Evolutionary conservation across 2,888 invertebrate genomes (phyloP).

Genomic region (Ophonus ardosiacus): DNA sequence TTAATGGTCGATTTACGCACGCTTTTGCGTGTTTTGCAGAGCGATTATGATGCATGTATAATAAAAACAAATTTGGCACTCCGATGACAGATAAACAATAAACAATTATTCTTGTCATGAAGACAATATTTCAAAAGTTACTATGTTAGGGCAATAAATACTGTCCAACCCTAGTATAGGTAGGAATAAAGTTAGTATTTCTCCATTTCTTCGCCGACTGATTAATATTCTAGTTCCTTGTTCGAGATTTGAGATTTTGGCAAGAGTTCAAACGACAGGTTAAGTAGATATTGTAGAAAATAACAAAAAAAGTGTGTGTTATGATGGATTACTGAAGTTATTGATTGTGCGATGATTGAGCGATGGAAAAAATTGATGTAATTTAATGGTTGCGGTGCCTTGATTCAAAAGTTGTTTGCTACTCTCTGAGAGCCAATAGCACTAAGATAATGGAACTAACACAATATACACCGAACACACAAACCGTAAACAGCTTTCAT

Average conservation of each 20-base stretch:
- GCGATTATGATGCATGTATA: too few relatives aligned
- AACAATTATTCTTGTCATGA: too few relatives aligned
- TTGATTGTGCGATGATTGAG: constrained; percentile 39
- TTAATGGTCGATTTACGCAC: too few relatives aligned
- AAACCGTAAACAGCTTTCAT: background rate
- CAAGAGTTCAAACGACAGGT: constrained; percentile 45
- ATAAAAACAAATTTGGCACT: too few relatives aligned
- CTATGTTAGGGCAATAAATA: too few relatives aligned
- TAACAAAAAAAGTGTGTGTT: constrained; percentile 38
- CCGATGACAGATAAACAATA: too few relatives aligned
- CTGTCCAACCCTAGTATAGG: too few relatives aligned
- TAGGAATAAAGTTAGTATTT: background rate
- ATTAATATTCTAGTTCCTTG: constrained; percentile 4
- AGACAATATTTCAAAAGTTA: too few relatives aligned
- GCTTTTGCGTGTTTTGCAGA: too few relatives aligned
- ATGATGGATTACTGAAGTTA: constrained; percentile 20
- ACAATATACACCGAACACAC: background rate
- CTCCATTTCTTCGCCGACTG: background rate
- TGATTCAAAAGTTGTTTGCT: background rate
- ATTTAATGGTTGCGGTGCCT: constrained; percentile 29
- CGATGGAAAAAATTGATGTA: constrained; percentile 42
- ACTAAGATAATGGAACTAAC: background rate
- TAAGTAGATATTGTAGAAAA: constrained; percentile 38
- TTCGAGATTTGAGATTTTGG: constrained; percentile 29
- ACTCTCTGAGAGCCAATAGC: background rate